phyloP scores from a whole-genome alignment of 2,888 invertebrate genomes.

The Pseudanteris insignis region DNA sequence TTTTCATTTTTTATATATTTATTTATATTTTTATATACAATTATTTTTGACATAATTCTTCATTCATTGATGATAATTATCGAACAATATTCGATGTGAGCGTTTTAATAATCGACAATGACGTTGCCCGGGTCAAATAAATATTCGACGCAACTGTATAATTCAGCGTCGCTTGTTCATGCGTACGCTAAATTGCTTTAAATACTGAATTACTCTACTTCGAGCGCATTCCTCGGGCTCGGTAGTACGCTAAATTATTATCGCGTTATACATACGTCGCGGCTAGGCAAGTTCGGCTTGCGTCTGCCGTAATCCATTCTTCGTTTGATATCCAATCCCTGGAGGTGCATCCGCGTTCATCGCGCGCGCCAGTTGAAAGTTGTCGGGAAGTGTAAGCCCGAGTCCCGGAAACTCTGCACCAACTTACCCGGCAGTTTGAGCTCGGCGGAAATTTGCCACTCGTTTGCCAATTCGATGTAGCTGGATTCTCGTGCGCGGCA shows the following conservation, averaged over 20 bases:
- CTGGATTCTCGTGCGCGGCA: too few relatives aligned
- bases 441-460: conserved; percentile 44
- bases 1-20: too few relatives aligned
- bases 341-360: conserved; percentile 33
- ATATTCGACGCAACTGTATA: conserved; percentile 27
- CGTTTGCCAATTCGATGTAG: conserved; percentile 37
- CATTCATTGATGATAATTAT: too few relatives aligned
- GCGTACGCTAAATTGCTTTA: conserved; percentile 40
- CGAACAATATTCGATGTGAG: too few relatives aligned
- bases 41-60: too few relatives aligned
- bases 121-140: conserved; percentile 11
- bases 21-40: too few relatives aligned
- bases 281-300: conserved; percentile 31
- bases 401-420: conserved; percentile 31
- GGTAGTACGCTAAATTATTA: conserved; percentile 41
- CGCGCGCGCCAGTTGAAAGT: neutral
- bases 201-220: conserved; percentile 38
- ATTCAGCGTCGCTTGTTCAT: conserved; percentile 28
- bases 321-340: conserved; percentile 47
- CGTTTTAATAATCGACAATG: too few relatives aligned
- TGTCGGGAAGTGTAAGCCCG: neutral
- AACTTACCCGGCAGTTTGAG: conserved; percentile 44
- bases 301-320: conserved; percentile 45
- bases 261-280: conserved; percentile 31
- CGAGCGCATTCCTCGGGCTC: conserved; percentile 21